Evolutionary conservation across 2,113 vertebrate species (phyloP), one percentile per base, ranked within the genome.

Genomic region (Sinocyclocheilus grahami): DNA sequence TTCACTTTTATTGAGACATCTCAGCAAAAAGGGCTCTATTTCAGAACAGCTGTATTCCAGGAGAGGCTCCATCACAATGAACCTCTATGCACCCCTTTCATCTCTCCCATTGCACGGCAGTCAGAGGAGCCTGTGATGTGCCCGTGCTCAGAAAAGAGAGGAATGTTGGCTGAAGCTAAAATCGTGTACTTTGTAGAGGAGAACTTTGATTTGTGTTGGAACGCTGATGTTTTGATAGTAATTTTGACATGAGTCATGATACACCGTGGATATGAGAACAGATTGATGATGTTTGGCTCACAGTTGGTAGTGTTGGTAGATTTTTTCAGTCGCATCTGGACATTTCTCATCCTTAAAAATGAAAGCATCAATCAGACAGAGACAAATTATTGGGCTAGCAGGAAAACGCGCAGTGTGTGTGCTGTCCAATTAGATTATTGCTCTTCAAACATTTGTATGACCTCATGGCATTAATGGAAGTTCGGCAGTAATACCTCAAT

Each of bases 21-120:
- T 85, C 88, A 89, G 92, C 91, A 93, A 94, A 91, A 93, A 92
- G 87, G 71, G 91, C 86, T 90, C 89, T 93, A 92, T 94, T 93
- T 92, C 90, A 90, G 77, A 84, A 91, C 91, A 93, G 91, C 90
- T 93, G 90, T 92, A 91, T 91, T 90, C 90, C 91, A 92, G 86
- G 82, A 76, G 63, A 69, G 87, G 27, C 65, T 79, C 39, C 5
- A 58, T 89, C 78, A 93, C 92, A 95, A 92, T 93, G 91, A 86
- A 22, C 12, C 76, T 87, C 91, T 93, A 88, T 94, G 89, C 92
- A 87, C 86, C 87, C 88, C 89, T 81, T 87, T 63, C 79, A 78
- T 85, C 65, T 87, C 69, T 30, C 33, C 65, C 58, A 65, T 37
- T 53, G 55, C 67, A 82, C n/a, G 18, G 11, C 58, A 55, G 80